phyloP scores from a whole-genome alignment of 2,797 vertebrate genomes.

The Xenentodon cancila region DNA sequence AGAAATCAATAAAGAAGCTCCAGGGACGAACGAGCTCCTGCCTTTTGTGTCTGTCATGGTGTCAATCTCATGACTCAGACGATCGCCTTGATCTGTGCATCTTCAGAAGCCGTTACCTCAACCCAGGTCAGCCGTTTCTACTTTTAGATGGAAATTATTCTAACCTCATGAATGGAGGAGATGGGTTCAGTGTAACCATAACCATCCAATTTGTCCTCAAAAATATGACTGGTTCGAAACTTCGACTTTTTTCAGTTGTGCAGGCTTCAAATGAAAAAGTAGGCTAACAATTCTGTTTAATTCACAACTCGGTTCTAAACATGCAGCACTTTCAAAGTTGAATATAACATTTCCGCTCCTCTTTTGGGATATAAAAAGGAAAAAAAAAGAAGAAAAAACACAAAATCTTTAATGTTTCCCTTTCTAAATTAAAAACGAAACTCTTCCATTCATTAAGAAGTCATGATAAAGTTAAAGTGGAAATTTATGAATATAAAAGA shows the following conservation, averaged over 20 bases:
- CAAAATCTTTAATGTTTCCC: too few species aligned
- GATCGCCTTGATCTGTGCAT: conserved; percentile 7
- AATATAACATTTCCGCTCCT: too few species aligned
- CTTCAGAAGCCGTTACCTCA: conserved; percentile 10
- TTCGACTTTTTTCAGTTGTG: neutral
- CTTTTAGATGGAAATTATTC: neutral
- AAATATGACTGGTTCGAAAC: neutral
- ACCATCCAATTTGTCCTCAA: neutral
- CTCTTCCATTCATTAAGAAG: too few species aligned
- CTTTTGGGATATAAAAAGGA: too few species aligned
- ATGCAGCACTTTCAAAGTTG: neutral
- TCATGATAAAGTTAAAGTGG: too few species aligned
- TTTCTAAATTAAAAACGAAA: too few species aligned
- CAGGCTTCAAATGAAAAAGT: neutral
- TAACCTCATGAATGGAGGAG: neutral
- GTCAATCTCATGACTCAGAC: conserved; percentile 33
- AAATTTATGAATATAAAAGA: too few species aligned
- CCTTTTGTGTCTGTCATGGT: conserved; percentile 18
- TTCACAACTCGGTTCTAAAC: neutral
- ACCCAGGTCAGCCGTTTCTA: neutral
- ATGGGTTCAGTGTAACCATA: neutral
- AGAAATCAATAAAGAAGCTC: conserved; percentile 30
- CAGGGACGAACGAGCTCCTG: conserved; percentile 18
- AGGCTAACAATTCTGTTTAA: neutral
- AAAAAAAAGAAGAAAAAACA: too few species aligned